These are phyloP conservation scores for Helogale parvula DNA, from an alignment of 2,113 vertebrate species.

Conservation along the genomic window DNA sequence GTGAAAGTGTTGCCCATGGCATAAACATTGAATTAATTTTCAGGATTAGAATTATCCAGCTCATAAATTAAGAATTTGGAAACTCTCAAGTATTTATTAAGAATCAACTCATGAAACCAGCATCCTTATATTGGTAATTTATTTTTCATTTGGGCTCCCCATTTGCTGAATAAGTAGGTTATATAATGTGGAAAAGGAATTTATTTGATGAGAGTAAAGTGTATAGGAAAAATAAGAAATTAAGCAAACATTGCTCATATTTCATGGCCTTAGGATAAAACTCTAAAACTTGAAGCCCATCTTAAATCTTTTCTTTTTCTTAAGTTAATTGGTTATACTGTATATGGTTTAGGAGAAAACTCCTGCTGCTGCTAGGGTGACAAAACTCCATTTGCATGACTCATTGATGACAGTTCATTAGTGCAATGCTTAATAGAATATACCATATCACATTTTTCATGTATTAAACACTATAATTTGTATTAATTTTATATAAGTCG, in stretches of 20 bases:
- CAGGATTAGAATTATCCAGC: background rate
- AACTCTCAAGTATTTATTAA: background rate
- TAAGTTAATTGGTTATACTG: background rate
- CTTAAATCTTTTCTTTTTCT: background rate
- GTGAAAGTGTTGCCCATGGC: background rate
- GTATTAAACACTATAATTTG: background rate
- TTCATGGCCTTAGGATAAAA: background rate
- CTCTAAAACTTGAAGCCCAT: background rate
- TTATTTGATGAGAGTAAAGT: conserved; percentile 24
- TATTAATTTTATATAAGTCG: background rate
- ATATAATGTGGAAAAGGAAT: background rate
- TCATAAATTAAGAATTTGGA: conserved; percentile 39
- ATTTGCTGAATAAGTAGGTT: background rate
- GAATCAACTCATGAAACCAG: background rate
- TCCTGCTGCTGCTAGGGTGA: background rate
- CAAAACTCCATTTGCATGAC: background rate
- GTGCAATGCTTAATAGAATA: background rate
- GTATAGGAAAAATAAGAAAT: background rate
- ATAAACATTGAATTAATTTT: conserved; percentile 33
- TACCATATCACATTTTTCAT: background rate
- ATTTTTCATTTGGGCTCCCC: background rate
- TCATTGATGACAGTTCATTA: background rate
- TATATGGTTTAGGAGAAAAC: background rate
- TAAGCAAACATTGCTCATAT: background rate
- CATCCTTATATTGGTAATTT: background rate